Conservation (phyloP, 2,113 vertebrate species). For the Orthochromis indermauri region DNA sequence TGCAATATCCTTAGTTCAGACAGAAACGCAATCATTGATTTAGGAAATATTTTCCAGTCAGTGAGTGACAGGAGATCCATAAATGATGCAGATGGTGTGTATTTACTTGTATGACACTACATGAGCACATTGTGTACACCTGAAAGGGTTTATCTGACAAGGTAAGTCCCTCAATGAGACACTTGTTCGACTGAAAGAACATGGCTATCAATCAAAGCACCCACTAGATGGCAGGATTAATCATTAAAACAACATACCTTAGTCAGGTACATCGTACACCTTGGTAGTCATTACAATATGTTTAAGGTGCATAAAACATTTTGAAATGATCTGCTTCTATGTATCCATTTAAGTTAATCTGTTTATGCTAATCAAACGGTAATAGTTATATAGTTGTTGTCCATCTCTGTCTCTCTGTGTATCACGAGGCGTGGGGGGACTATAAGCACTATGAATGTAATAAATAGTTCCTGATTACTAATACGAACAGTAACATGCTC, state of each 20-base stretch:
- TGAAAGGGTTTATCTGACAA: not conserved
- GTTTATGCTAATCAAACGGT: not conserved
- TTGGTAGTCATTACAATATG: not conserved
- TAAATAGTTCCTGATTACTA: not conserved
- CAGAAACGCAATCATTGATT: not conserved
- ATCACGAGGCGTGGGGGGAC: not conserved
- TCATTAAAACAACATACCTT: not conserved
- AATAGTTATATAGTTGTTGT: not conserved
- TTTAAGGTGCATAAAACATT: not conserved
- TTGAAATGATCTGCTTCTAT: not conserved
- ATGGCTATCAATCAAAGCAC: not conserved
- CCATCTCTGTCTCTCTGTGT: not conserved
- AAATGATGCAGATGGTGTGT: not conserved
- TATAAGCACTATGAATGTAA: not conserved
- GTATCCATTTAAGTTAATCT: not conserved
- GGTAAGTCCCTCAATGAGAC: not conserved
- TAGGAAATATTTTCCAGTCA: not conserved
- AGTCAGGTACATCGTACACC: not conserved
- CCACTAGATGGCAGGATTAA: slow-evolving; percentile 44
- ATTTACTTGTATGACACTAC: not conserved
- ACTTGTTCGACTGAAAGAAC: not conserved
- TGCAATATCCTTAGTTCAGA: not conserved
- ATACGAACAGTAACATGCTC: not conserved
- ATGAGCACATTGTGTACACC: not conserved
- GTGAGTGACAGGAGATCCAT: not conserved